Conservation (phyloP, 2,113 vertebrate genomes). For the Petrocephalus microphthalmus region DNA sequence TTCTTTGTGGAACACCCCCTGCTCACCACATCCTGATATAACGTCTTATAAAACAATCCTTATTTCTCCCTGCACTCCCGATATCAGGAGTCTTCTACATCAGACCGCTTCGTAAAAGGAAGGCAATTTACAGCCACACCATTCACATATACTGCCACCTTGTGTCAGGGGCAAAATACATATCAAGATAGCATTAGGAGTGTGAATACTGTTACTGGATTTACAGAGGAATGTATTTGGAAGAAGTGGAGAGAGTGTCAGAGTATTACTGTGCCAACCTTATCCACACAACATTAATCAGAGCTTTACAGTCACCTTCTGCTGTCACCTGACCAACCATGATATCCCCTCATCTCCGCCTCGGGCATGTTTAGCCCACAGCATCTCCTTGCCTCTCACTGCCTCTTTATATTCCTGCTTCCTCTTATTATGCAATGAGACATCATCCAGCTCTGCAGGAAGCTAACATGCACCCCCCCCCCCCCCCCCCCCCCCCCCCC, state of each 20-base stretch:
- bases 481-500: neutral
- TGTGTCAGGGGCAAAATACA: neutral
- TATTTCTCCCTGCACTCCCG: neutral
- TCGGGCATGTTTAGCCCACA: neutral
- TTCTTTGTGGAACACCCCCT: neutral
- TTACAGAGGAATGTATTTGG: neutral
- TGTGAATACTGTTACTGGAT: neutral
- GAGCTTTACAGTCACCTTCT: neutral
- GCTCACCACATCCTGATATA: neutral
- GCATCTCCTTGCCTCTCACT: neutral
- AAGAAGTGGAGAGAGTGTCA: neutral
- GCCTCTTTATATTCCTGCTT: slow-evolving; percentile 19
- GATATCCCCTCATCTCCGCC: neutral
- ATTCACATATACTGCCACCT: neutral
- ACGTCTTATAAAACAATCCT: neutral
- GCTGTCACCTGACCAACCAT: neutral
- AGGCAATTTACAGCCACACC: neutral
- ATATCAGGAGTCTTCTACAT: neutral
- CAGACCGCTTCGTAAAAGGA: neutral
- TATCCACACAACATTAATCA: neutral
- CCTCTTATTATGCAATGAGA: slow-evolving; percentile 30
- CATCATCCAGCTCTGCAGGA: slow-evolving; percentile 21
- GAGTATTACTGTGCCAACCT: neutral
- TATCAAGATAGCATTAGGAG: neutral
- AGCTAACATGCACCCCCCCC: slow-evolving; percentile 8